These are phyloP conservation scores for Apodemia arnacis DNA, from an alignment of 2,888 invertebrate genomes.

Conservation along the genomic window DNA sequence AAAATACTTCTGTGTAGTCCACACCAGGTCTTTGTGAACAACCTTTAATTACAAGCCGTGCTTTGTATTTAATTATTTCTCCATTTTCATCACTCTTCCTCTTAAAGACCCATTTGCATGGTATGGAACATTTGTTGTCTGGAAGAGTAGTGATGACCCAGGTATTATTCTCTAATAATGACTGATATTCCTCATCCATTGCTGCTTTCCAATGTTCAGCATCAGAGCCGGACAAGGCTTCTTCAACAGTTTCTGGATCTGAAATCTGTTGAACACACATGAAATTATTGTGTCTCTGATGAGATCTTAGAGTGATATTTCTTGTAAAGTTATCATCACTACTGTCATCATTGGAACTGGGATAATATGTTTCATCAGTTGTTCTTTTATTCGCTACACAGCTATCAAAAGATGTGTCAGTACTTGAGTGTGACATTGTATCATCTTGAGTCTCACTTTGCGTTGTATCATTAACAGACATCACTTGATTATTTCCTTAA, in stretches of 20 bases:
- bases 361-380: not conserved
- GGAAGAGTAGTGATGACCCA: not conserved
- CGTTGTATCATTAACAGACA: not conserved
- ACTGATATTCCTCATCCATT: not conserved
- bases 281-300: too few relatives aligned
- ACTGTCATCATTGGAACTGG: not conserved
- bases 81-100: constrained; percentile 41
- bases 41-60: constrained; percentile 2
- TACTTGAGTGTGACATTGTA: too few relatives aligned
- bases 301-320: too few relatives aligned
- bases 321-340: not conserved
- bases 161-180: not conserved
- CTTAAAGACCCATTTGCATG: constrained; percentile 64
- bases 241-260: too few relatives aligned
- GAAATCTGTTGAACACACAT: too few relatives aligned
- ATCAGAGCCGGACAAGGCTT: not conserved
- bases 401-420: too few relatives aligned
- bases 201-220: not conserved
- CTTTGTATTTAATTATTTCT: constrained; percentile 36
- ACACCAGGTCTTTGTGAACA: constrained; percentile 20
- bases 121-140: not conserved
- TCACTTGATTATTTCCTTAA: not conserved
- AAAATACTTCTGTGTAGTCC: constrained; percentile 14
- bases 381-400: not conserved
- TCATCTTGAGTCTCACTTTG: not conserved